phyloP scores from a whole-genome alignment of 1,140 invertebrate genomes.

The Pogonomyrmex barbatus region DNA sequence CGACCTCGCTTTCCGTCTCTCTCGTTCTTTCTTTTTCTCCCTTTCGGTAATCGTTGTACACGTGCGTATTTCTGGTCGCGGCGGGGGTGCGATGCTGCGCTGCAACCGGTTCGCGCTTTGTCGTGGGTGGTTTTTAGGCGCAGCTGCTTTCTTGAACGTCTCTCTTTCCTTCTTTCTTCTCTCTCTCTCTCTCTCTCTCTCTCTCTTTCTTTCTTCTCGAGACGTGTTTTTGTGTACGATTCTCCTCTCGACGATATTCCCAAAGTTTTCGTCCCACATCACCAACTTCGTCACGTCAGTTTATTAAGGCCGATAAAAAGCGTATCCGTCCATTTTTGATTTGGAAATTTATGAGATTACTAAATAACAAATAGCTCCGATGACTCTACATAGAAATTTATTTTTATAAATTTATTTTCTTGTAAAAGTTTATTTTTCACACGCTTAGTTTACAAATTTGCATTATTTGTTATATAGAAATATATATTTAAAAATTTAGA shows the following conservation, averaged over 20 bases:
- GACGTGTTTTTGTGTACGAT: slow-evolving; percentile 32
- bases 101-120: slow-evolving; percentile 58
- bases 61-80: slow-evolving; percentile 48
- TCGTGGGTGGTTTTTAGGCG: slow-evolving; percentile 61
- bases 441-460: not conserved
- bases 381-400: not conserved
- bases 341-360: not conserved
- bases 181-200: not conserved
- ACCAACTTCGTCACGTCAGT: not conserved
- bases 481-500: not conserved
- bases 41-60: slow-evolving; percentile 35
- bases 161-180: not conserved
- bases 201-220: not conserved
- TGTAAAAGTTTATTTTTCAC: not conserved
- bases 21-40: not conserved
- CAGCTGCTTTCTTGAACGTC: slow-evolving; percentile 36
- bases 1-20: slow-evolving; percentile 18
- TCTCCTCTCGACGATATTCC: slow-evolving; percentile 28
- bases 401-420: not conserved
- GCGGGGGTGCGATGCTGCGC: slow-evolving; percentile 33
- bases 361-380: not conserved
- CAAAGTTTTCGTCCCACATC: slow-evolving; percentile 5
- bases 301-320: not conserved
- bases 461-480: not conserved
- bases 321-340: not conserved